A percentile compares a stretch with the other conserved stretches of the same genome.
These are phyloP conservation scores for Anthrax anthrax DNA, from an alignment of 2,888 invertebrate species.

Conservation along the genomic window DNA sequence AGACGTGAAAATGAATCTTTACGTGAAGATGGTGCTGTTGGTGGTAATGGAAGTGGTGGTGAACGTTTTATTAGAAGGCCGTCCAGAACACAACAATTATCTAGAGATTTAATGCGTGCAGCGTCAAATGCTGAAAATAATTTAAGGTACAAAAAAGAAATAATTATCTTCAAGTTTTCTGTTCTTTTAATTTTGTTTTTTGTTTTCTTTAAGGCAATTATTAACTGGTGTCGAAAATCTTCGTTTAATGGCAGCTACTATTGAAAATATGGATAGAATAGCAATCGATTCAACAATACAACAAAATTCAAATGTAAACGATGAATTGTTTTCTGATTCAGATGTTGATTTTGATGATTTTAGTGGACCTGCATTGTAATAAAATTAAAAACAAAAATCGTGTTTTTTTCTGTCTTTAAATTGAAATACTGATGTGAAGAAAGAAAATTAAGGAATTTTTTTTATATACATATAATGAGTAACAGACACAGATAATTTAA, in stretches of 20 bases:
- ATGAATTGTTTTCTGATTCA: constrained; percentile 18
- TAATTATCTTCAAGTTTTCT: no score
- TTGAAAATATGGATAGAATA: constrained; percentile 44
- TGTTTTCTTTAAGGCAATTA: constrained; percentile 39
- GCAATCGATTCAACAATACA: constrained; percentile 24
- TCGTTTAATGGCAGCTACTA: constrained; percentile 45
- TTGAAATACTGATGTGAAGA: no score
- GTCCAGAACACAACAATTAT: constrained; percentile 38
- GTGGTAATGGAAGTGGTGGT: no score
- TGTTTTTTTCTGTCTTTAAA: no score
- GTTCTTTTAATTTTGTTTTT: not conserved
- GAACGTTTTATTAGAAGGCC: constrained; percentile 24
- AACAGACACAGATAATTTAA: not conserved
- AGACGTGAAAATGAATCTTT: constrained; percentile 40
- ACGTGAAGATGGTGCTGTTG: constrained; percentile 37
- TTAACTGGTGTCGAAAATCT: constrained; percentile 52
- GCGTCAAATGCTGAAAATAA: constrained; percentile 51
- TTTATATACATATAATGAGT: not conserved
- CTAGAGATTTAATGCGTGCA: constrained; percentile 45
- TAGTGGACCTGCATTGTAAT: constrained; percentile 24
- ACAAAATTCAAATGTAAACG: constrained; percentile 8
- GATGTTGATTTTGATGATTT: constrained; percentile 24
- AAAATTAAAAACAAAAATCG: no score
- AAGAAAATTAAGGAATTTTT: not conserved
- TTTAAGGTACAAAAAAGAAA: constrained; percentile 38